Evolutionary conservation across 2,113 vertebrate genomes (phyloP), one percentile per base, ranked within the genome.

Genomic region (Pagrus major): DNA sequence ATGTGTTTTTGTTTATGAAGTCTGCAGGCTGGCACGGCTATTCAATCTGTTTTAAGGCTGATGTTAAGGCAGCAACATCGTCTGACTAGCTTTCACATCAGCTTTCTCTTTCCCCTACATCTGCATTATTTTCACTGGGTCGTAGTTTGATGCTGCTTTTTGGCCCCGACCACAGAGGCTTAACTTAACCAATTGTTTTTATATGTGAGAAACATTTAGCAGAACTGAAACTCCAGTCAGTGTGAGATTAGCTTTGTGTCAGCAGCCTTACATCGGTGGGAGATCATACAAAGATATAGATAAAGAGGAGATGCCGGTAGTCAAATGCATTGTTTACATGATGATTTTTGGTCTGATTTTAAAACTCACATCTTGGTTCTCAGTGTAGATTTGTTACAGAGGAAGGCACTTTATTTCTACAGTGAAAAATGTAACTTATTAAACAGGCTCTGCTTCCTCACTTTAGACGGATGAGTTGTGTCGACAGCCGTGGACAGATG

Each of bases 161-260:
- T 29, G n/a, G 16, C 29, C 35, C 23, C 1, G 3, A 37, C 31
- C 39, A 37, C 68, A 10, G 15, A 33, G 15, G 16, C 39, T 61
- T 18, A 61, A 12, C 64, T 41, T 8, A 64, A 27, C 37, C 29
- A 49, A 58, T 20, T 1, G 12, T 29, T 64, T 66, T 23, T 29
- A 12, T 37, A 6, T 71, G 29, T 35, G 55, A 65, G 31, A 64
- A 27, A 25, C 16, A 27, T 71, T 63, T 67, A n/a, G 29, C 29
- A 58, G 55, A 81, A 81, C 39, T 69, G 44, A 76, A 81, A 76
- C 37, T 75, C 16, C 18, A 21, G 46, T 67, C 42, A 23, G 5
- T 55, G 54, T 21, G 35, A 18, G 42, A 31, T 41, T 15, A 27
- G 35, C 20, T 25, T 35, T 42, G 25, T 41, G 4, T 63, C 25